Percentiles rank a stretch among this genome's conserved stretches.
These are phyloP conservation scores for Troides helena DNA, from an alignment of 2,888 invertebrate genomes.

Conservation along the genomic window DNA sequence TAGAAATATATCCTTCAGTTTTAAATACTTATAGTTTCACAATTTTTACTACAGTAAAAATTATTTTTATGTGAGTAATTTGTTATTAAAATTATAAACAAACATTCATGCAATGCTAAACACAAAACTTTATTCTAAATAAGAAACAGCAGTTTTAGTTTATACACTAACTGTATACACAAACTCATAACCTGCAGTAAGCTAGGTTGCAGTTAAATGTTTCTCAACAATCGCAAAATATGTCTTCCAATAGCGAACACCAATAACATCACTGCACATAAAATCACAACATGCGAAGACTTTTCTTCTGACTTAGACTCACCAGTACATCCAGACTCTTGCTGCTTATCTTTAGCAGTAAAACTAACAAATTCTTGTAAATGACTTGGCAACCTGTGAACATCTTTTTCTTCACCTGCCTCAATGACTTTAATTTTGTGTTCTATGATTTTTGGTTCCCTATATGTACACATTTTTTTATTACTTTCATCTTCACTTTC, in stretches of 20 bases:
- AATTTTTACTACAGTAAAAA: not conserved
- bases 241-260: constrained; percentile 69
- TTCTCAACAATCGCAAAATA: constrained; percentile 61
- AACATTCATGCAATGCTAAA: constrained; percentile 61
- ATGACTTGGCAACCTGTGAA: constrained; percentile 86
- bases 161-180: constrained; percentile 36
- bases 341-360: constrained; percentile 74
- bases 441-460: constrained; percentile 67
- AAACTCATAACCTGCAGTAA: constrained; percentile 34
- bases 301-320: constrained; percentile 65
- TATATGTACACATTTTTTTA: constrained; percentile 53
- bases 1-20: not conserved
- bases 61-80: constrained; percentile 1
- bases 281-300: constrained; percentile 73
- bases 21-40: not conserved
- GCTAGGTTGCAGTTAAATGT: constrained; percentile 54
- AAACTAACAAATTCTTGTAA: constrained; percentile 88
- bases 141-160: constrained; percentile 33
- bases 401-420: constrained; percentile 81
- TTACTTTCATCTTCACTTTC: constrained; percentile 82
- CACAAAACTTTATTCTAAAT: constrained; percentile 39
- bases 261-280: constrained; percentile 74
- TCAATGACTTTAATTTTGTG: constrained; percentile 84
- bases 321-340: constrained; percentile 77
- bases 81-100: constrained; percentile 28